These are phyloP conservation scores for Dioctria linearis DNA, from an alignment of 2,888 invertebrate genomes.

Conservation along the genomic window DNA sequence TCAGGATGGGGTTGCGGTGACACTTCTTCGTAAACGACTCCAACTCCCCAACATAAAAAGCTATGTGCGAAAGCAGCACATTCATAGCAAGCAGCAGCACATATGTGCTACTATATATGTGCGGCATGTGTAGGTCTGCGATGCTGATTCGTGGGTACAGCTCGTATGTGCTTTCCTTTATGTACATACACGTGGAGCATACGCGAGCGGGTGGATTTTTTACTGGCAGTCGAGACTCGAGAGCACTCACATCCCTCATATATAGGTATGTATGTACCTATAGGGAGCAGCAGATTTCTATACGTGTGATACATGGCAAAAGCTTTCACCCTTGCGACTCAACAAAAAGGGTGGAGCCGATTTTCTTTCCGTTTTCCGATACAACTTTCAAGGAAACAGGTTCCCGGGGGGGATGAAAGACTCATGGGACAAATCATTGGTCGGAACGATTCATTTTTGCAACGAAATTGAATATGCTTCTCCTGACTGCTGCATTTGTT, in stretches of 20 bases:
- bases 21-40: conserved; percentile 24
- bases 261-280: conserved; percentile 13
- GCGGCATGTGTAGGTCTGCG: conserved; percentile 47
- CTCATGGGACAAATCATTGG: conserved; percentile 50
- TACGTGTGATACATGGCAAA: conserved; percentile 45
- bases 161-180: conserved; percentile 53
- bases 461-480: conserved; percentile 44
- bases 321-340: conserved; percentile 53
- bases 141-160: conserved; percentile 57
- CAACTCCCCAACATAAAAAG: background rate
- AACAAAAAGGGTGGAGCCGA: conserved; percentile 57
- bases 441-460: conserved; percentile 48
- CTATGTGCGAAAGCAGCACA: conserved; percentile 44
- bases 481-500: conserved; percentile 20
- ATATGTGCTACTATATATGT: conserved; percentile 29
- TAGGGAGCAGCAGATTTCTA: conserved; percentile 36
- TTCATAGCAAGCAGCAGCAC: conserved; percentile 16
- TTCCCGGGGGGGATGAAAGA: background rate
- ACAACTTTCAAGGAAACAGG: conserved; percentile 18
- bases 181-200: conserved; percentile 55
- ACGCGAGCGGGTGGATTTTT: conserved; percentile 45
- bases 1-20: conserved; percentile 53
- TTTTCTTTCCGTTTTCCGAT: conserved; percentile 53
- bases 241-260: conserved; percentile 39
- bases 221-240: conserved; percentile 47